These are phyloP conservation scores for Pterocles gutturalis DNA, from an alignment of 2,113 vertebrate species.

Conservation along the genomic window DNA sequence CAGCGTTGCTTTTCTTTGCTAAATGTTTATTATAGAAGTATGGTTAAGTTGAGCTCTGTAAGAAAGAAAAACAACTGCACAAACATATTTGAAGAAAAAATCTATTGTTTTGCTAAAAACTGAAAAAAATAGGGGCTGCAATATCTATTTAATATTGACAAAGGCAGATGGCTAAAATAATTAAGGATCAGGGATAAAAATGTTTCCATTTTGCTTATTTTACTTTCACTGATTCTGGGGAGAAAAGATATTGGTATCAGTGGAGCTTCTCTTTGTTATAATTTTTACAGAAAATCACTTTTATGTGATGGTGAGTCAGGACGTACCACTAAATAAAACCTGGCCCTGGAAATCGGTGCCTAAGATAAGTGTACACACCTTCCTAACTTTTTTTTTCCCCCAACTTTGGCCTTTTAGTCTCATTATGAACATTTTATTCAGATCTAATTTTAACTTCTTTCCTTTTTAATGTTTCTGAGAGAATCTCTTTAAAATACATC, in stretches of 20 bases:
- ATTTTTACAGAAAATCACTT: background rate
- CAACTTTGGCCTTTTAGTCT: background rate
- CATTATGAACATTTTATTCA: background rate
- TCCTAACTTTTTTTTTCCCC: background rate
- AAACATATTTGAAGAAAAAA: fast-evolving
- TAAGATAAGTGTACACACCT: fast-evolving
- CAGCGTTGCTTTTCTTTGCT: background rate
- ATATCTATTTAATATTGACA: background rate
- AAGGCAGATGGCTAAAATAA: background rate
- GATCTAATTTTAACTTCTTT: background rate
- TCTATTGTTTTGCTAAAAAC: background rate
- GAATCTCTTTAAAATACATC: background rate
- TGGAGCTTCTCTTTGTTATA: background rate
- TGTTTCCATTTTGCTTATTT: background rate
- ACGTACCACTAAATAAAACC: background rate
- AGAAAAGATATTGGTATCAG: background rate
- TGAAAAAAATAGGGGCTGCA: background rate
- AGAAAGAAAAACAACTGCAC: background rate
- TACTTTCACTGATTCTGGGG: no score
- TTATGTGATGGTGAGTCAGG: background rate
- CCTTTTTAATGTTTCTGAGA: background rate
- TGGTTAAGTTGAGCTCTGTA: background rate
- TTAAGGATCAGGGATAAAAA: background rate
- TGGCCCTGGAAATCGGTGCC: background rate
- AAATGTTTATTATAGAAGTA: background rate